A percentile compares a stretch with the other conserved stretches of the same genome.
phyloP scores from a whole-genome alignment of 2,888 invertebrate genomes.

The Stenoptilia bipunctidactyla region DNA sequence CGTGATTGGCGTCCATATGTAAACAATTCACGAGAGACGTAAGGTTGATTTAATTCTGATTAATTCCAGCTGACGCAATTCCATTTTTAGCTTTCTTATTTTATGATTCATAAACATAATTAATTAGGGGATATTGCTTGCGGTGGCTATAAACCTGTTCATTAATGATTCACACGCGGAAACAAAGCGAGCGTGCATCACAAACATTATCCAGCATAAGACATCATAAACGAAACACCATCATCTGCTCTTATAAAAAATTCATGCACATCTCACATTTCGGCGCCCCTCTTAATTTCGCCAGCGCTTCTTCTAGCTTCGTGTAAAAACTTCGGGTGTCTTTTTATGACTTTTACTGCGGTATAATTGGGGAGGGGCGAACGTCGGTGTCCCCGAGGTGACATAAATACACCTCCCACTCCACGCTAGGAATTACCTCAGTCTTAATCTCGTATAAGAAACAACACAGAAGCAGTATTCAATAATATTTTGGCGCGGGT shows the following conservation, averaged over 20 bases:
- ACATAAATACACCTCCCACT: slow-evolving; percentile 65
- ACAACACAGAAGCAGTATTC: slow-evolving; percentile 1
- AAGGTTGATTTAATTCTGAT: no score
- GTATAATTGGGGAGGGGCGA: slow-evolving; percentile 71
- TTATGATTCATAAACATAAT: slow-evolving; percentile 22
- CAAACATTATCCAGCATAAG: slow-evolving; percentile 64
- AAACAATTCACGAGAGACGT: no score
- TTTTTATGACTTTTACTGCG: slow-evolving; percentile 73
- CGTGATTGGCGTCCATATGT: no score
- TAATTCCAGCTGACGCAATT: no score
- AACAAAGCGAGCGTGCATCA: slow-evolving; percentile 60
- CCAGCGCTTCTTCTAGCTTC: slow-evolving; percentile 66
- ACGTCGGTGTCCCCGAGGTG: slow-evolving; percentile 65
- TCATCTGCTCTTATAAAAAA: slow-evolving; percentile 71
- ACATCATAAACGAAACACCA: slow-evolving; percentile 69
- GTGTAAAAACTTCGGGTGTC: slow-evolving; percentile 72
- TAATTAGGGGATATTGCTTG: slow-evolving; percentile 55
- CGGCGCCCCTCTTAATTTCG: slow-evolving; percentile 71
- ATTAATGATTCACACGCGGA: slow-evolving; percentile 62
- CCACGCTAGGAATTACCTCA: slow-evolving; percentile 43
- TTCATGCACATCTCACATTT: slow-evolving; percentile 72
- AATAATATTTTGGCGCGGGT: no score
- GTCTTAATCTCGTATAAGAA: slow-evolving; percentile 65
- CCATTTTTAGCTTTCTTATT: no score
- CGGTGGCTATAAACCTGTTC: slow-evolving; percentile 52